A percentile compares a stretch with the other conserved stretches of the same genome.
These are phyloP conservation scores for Euphydryas editha DNA, from an alignment of 2,888 invertebrate species.

Conservation along the genomic window DNA sequence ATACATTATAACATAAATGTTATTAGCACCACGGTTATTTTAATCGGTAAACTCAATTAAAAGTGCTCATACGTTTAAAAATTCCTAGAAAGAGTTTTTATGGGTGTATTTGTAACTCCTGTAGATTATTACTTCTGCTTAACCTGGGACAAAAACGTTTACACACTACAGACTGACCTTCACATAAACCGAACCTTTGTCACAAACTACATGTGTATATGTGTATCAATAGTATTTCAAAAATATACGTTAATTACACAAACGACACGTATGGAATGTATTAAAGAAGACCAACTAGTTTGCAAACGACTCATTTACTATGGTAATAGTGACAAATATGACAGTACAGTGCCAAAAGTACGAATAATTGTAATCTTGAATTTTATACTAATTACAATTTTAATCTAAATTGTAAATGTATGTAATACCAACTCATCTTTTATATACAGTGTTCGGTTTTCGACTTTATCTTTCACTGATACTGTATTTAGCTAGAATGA, in stretches of 20 bases:
- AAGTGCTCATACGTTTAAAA: neutral
- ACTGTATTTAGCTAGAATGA: constrained; percentile 45
- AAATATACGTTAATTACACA: neutral
- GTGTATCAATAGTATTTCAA: neutral
- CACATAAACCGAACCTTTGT: neutral
- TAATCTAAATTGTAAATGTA: neutral
- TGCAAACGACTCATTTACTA: neutral
- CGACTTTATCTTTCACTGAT: constrained; percentile 57
- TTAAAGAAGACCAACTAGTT: neutral
- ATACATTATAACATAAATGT: too few relatives aligned
- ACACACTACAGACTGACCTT: neutral
- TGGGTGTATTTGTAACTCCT: neutral
- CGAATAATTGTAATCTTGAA: neutral
- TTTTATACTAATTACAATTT: neutral
- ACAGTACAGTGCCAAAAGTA: neutral
- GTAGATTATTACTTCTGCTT: constrained; percentile 1
- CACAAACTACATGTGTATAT: constrained; percentile 2
- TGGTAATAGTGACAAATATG: too few relatives aligned
- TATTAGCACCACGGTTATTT: neutral
- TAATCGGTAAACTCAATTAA: neutral
- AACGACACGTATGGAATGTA: neutral
- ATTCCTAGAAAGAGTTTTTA: neutral
- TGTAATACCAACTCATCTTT: neutral
- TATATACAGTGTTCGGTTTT: constrained; percentile 5
- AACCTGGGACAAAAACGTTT: neutral